Evolutionary conservation across 2,888 invertebrate genomes (phyloP).

Genomic region (Mythimna pallens): DNA sequence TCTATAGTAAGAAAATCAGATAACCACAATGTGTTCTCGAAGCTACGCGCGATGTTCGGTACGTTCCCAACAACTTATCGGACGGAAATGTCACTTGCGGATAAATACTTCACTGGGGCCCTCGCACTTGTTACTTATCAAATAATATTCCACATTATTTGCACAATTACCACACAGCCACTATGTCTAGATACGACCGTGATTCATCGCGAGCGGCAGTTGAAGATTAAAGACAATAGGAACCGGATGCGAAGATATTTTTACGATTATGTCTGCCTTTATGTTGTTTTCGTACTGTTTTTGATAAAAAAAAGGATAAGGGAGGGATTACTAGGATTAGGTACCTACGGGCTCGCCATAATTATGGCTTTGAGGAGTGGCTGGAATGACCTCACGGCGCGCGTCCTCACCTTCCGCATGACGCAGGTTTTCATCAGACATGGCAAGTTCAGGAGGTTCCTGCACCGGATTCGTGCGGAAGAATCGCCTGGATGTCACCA

Average conservation of each 20-base stretch:
- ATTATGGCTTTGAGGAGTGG: no score
- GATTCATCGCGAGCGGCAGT: constrained; percentile 47
- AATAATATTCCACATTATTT: constrained; percentile 68
- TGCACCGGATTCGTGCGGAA: no score
- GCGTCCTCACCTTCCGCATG: no score
- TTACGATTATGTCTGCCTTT: constrained; percentile 45
- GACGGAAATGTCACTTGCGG: constrained; percentile 86
- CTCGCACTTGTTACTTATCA: constrained; percentile 74
- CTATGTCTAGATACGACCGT: constrained; percentile 50
- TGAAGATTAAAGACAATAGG: constrained; percentile 62
- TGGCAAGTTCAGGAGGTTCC: no score
- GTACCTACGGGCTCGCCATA: no score
- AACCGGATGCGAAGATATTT: constrained; percentile 54
- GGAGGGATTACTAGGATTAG: constrained; percentile 1
- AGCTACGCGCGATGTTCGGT: constrained; percentile 20
- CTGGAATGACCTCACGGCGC: no score
- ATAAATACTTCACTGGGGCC: constrained; percentile 75
- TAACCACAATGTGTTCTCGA: constrained; percentile 30
- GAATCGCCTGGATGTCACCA: no score
- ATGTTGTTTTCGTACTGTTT: constrained; percentile 39
- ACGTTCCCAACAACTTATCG: constrained; percentile 74
- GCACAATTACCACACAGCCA: constrained; percentile 61
- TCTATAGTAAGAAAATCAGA: constrained; percentile 19
- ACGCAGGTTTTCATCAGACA: no score
- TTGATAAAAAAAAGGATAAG: constrained; percentile 4